Conservation (phyloP, 2,113 vertebrate species). For the Gracilinanus agilis region DNA sequence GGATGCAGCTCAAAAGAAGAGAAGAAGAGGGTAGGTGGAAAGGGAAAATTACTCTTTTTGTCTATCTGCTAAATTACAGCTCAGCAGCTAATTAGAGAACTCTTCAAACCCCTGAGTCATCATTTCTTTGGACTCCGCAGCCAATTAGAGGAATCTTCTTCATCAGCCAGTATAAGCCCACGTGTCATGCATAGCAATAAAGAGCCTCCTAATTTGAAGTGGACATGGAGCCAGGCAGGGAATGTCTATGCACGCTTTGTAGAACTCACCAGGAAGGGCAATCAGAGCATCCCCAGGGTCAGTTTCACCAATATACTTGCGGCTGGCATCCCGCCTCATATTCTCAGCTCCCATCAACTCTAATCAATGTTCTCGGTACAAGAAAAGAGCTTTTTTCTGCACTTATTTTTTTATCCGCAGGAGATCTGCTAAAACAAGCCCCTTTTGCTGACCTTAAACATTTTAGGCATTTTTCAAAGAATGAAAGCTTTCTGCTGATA, state of each 20-base stretch:
- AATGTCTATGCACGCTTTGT: neutral
- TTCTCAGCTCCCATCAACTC: neutral
- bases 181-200: neutral
- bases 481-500: neutral
- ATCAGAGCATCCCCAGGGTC: neutral
- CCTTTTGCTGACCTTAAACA: neutral
- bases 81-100: neutral
- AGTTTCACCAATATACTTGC: neutral
- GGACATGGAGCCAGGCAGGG: neutral
- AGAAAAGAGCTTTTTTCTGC: neutral
- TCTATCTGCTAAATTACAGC: neutral
- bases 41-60: neutral
- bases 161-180: neutral
- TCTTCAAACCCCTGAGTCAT: neutral
- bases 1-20: neutral
- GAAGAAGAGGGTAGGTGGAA: neutral
- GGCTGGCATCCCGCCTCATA: neutral
- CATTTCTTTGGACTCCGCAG: neutral
- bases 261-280: neutral
- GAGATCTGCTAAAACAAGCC: neutral
- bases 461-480: neutral
- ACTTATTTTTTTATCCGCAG: neutral
- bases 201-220: neutral
- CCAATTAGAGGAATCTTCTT: neutral
- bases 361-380: neutral